These are phyloP conservation scores for Sebastes jordani DNA, from an alignment of 2,797 vertebrate species.

Conservation along the genomic window DNA sequence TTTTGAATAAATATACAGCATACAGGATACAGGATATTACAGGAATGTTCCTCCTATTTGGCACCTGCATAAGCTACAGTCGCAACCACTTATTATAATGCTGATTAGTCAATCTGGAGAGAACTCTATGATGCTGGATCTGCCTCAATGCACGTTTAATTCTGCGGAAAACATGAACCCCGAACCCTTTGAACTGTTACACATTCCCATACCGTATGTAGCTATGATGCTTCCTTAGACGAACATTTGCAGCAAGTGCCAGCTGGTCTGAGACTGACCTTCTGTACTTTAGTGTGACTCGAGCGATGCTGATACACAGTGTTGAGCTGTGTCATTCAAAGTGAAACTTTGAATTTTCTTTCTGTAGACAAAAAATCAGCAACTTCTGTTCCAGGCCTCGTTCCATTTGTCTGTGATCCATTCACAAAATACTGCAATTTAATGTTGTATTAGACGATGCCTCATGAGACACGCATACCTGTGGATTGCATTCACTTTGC, in stretches of 20 bases:
- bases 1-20: neutral
- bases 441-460: neutral
- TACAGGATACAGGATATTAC: neutral
- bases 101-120: constrained; percentile 21
- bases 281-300: constrained; percentile 3
- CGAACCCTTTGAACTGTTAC: constrained; percentile 19
- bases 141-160: constrained; percentile 18
- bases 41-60: neutral
- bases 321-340: neutral
- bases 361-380: neutral
- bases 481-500: too few relatives aligned
- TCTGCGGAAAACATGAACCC: constrained; percentile 16
- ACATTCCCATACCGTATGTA: constrained; percentile 14
- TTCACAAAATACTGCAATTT: neutral
- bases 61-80: neutral
- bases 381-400: neutral
- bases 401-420: neutral
- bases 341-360: neutral
- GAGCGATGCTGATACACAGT: neutral
- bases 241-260: constrained; percentile 24
- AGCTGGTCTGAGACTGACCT: constrained; percentile 30
- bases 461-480: neutral
- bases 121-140: neutral
- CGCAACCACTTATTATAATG: neutral
- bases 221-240: constrained; percentile 6